Evolutionary conservation across 2,888 invertebrate genomes (phyloP), one percentile per base, ranked within the genome.

Genomic region (Amiota minor): DNA sequence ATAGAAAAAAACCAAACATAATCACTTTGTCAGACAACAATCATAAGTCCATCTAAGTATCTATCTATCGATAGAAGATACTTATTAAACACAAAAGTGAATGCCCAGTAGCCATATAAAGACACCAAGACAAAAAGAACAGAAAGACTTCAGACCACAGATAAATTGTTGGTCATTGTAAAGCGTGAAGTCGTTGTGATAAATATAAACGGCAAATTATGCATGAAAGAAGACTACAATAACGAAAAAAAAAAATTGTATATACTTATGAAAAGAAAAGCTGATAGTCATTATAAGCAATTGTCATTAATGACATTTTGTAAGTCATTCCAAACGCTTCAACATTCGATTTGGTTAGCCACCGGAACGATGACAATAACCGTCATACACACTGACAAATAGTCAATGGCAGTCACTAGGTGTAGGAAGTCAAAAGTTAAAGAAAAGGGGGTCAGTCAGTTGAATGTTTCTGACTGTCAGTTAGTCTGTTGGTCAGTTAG

Each of bases 261-360:
- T 35, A 35, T 35, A 35, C 35, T 35, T 35, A 35, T 35, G 35
- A 35, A 35, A 35, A 35, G 35, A 35, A 75, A 77, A 76, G 76
- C 79, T 77, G 78, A 70, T 20, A 86, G 82, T 82, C 85, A 86
- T 86, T 82, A 82, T 80, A 75, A 72, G 83, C 85, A 82, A 86
- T 82, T 82, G 82, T 81, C 82, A 83, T 86, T 82, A 82, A 86
- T 86, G 86, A 86, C 82, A 82, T 79, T 86, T 86, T 75, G 83
- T 74, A 75, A 76, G 76, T 76, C 81, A 80, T 83, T 84, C 64
- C 81, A 79, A 82, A 82, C 56, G 23, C 23, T 59, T 23, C 12
- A 23, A 20, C n/a, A 59, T 59, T 59, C 59, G 23, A 20, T 59
- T 20, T 20, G 59, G 18, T 53, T 53, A 20, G 20, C 59, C 59